Percentiles rank a stretch among this genome's conserved stretches.
Evolutionary conservation across 2,113 vertebrate species (phyloP).

Genomic region (Strix aluco): DNA sequence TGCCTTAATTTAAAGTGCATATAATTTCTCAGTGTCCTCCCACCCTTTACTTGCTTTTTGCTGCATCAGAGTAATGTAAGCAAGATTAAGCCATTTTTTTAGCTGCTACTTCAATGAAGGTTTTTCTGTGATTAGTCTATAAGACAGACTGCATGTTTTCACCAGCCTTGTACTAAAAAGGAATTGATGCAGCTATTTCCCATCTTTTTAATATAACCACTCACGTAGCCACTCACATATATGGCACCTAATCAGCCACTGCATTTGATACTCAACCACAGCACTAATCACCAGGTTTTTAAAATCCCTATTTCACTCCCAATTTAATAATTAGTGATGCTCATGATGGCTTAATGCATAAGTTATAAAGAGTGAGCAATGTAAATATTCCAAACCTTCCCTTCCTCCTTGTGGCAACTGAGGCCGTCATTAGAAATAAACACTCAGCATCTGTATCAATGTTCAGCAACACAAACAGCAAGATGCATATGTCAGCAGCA

Average conservation of each 20-base stretch:
- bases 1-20: neutral
- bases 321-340: neutral
- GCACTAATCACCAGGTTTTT: neutral
- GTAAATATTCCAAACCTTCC: neutral
- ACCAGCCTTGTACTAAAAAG: neutral
- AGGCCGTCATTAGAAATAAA: neutral
- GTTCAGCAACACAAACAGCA: neutral
- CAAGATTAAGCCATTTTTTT: neutral
- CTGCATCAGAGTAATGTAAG: neutral
- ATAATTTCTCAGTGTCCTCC: neutral
- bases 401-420: neutral
- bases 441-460: neutral
- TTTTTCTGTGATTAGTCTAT: neutral
- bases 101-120: neutral
- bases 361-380: neutral
- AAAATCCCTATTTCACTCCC: neutral
- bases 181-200: neutral
- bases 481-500: neutral
- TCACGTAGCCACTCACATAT: neutral
- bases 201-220: neutral
- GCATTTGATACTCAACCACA: neutral
- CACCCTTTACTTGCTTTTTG: neutral
- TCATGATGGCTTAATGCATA: neutral
- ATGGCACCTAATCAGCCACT: neutral
- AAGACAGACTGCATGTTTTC: neutral